phyloP scores from a whole-genome alignment of 92 coral and sea anemone genomes.

The Meandrina meandrites region DNA sequence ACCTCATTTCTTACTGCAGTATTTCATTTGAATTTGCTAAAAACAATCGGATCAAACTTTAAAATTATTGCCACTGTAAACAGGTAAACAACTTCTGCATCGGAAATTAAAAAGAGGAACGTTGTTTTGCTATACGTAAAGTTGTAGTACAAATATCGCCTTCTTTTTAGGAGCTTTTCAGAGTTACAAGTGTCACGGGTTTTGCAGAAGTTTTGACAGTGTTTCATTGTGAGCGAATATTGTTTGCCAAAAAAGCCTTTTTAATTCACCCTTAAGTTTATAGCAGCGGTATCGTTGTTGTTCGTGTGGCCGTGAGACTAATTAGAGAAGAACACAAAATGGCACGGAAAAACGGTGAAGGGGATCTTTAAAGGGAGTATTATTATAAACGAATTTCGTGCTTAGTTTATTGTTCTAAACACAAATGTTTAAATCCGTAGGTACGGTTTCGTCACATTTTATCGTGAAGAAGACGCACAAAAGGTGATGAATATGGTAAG shows the following conservation, averaged over 20 bases:
- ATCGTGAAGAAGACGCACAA: slow-evolving; percentile 69
- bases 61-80: too few relatives aligned
- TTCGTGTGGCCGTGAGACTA: not conserved
- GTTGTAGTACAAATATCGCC: not conserved
- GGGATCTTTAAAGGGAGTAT: not conserved
- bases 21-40: not conserved
- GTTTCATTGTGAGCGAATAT: too few relatives aligned
- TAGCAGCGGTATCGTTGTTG: not conserved
- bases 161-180: not conserved
- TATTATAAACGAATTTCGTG: too few relatives aligned
- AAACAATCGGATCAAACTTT: not conserved
- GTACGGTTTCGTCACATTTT: slow-evolving; percentile 82
- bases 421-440: slow-evolving; percentile 37
- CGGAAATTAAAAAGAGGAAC: not conserved
- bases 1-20: too few relatives aligned
- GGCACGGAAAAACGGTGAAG: not conserved
- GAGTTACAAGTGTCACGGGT: too few relatives aligned
- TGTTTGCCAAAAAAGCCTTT: not conserved
- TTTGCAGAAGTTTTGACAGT: too few relatives aligned
- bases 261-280: not conserved
- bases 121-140: not conserved
- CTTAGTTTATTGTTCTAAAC: not conserved
- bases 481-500: slow-evolving; percentile 74
- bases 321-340: not conserved
- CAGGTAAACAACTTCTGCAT: not conserved